These are phyloP conservation scores for Cyanoderma ruficeps DNA, from an alignment of 2,113 vertebrate genomes.

Conservation along the genomic window DNA sequence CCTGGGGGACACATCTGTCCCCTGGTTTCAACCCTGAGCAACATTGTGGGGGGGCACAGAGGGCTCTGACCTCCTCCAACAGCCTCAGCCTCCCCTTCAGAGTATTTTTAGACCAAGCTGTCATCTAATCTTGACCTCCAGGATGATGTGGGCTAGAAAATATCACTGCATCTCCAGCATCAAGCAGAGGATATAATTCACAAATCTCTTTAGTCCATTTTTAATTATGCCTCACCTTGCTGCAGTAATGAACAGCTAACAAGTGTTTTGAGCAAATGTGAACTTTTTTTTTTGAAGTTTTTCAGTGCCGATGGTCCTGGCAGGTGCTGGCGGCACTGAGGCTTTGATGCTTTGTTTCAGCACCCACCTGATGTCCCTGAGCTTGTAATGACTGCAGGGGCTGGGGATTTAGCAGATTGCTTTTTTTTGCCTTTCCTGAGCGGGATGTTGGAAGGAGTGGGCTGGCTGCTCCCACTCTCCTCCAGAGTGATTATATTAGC, in stretches of 20 bases:
- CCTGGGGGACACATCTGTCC: not conserved
- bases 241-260: not conserved
- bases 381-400: not conserved
- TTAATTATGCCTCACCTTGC: not conserved
- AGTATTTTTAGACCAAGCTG: constrained; percentile 52
- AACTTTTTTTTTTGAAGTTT: not conserved
- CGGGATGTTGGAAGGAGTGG: not conserved
- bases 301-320: not conserved
- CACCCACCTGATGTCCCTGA: not conserved
- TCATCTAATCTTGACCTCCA: constrained; percentile 52
- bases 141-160: constrained; percentile 31
- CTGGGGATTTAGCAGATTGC: not conserved
- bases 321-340: not conserved
- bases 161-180: not conserved
- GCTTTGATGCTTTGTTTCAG: not conserved
- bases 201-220: not conserved
- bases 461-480: constrained; percentile 32
- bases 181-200: not conserved
- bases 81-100: not conserved
- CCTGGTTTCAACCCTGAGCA: not conserved
- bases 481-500: not conserved
- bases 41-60: not conserved
- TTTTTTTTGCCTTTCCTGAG: not conserved
- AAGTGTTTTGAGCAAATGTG: not conserved
- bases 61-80: not conserved